Evolutionary conservation across 2,888 invertebrate genomes (phyloP), one percentile per base, ranked within the genome.

Genomic region (Liodrosophila aerea): DNA sequence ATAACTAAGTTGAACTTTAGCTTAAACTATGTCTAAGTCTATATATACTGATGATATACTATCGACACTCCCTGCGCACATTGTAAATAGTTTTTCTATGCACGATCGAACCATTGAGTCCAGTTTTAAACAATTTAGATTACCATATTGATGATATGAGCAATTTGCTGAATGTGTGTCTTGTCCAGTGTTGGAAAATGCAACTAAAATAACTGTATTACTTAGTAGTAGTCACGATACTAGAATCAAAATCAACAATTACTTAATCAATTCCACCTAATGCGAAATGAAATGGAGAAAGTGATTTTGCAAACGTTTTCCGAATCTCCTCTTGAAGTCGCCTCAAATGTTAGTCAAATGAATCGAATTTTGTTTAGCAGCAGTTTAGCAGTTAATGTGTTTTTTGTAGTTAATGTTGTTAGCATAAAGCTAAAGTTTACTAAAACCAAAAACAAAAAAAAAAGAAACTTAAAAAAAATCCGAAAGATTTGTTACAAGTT

Each of bases 141-240:
- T 18, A 39, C 39, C 9, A 39, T 18, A 85, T 71, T 63, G 62
- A 70, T 70, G 67, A 62, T 76, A 80, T 69, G 81, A 78, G 86
- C 85, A 76, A 78, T 73, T 84, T 86, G 77, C 77, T 86, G 77
- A 86, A 86, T 69, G 77, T 86, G 77, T 77, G 77, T 77, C 77
- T 77, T 77, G 84, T 77, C 77, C 86, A 80, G 84, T 64, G 73
- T 83, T 86, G 77, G 77, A 76, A 76, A 22, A 22, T 22, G 82
- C 53, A 84, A 72, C 60, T 65, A 80, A 68, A 22, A 40, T 50
- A 66, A 58, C 39, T 63, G 58, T 57, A 40, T 49, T 49, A 54
- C 37, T 45, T 52, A 61, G 34, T 39, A 30, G 44, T 29, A 27
- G 7, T 12, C 31, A 49, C 60, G 13, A 18, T n/a, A 41, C 11